Evolutionary conservation across 2,113 vertebrate species (phyloP).

Genomic region (Planiliza haematocheilus): DNA sequence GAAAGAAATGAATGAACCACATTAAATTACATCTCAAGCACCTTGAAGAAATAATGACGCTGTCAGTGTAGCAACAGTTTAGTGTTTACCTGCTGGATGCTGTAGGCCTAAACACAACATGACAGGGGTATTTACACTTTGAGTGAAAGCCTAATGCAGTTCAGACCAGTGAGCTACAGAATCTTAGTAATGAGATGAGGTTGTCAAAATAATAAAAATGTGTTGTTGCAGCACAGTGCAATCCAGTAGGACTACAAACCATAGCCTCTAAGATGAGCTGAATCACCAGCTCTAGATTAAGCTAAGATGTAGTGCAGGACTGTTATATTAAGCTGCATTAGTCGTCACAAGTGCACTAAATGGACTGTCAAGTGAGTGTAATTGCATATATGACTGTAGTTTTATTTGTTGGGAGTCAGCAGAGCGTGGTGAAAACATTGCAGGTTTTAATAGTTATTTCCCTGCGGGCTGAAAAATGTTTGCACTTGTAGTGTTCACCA

Average conservation of each 20-base stretch:
- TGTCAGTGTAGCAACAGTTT: not conserved
- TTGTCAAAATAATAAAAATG: no score
- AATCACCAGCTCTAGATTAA: no score
- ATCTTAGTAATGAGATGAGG: no score
- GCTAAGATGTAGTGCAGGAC: no score
- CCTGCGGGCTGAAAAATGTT: not conserved
- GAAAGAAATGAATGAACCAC: slow-evolving; percentile 31
- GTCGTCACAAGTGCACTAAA: no score
- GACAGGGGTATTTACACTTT: no score
- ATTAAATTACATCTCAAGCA: slow-evolving; percentile 16
- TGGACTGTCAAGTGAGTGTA: not conserved
- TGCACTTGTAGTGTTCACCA: not conserved
- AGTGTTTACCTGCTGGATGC: not conserved
- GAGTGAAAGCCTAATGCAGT: no score
- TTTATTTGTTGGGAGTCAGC: not conserved
- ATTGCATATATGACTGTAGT: not conserved
- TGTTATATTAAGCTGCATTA: no score
- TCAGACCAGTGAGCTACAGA: not conserved
- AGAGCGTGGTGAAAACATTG: not conserved
- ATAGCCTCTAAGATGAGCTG: no score
- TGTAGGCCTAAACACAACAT: not conserved
- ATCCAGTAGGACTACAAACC: no score
- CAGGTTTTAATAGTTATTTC: slow-evolving; percentile 18
- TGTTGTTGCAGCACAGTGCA: no score
- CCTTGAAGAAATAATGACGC: not conserved